A percentile compares a stretch with the other conserved stretches of the same genome.
Conservation (phyloP, 2,113 vertebrate genomes). For the Trachemys scripta region DNA sequence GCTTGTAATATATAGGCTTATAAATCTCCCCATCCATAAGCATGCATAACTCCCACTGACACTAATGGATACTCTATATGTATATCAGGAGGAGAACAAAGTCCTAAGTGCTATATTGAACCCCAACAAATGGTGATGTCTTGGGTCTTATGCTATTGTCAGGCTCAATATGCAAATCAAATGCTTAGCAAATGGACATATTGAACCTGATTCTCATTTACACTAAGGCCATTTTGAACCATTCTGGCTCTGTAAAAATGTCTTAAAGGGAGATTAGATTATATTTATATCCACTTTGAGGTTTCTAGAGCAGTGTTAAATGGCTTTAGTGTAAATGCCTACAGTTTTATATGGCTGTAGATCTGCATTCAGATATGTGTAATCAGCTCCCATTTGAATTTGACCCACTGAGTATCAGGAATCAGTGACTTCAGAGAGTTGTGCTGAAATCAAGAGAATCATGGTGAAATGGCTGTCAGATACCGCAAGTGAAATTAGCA, state of each 20-base stretch:
- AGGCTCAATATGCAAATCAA: background rate
- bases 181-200: background rate
- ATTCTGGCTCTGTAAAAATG: accelerated
- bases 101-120: accelerated
- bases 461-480: background rate
- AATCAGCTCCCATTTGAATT: background rate
- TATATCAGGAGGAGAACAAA: background rate
- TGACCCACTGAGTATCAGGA: background rate
- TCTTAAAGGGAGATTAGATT: background rate
- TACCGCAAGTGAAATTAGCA: background rate
- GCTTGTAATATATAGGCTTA: slow-evolving; percentile 38
- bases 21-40: background rate
- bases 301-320: background rate
- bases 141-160: background rate
- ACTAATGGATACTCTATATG: background rate
- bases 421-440: background rate
- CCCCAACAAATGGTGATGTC: background rate
- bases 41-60: slow-evolving; percentile 28
- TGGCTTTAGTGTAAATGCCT: background rate
- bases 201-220: background rate
- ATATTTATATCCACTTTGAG: background rate
- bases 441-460: background rate
- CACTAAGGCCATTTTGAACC: background rate
- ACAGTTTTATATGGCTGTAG: background rate
- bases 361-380: background rate